Evolutionary conservation across 2,797 vertebrate genomes (phyloP).

Genomic region (Danio choprae): DNA sequence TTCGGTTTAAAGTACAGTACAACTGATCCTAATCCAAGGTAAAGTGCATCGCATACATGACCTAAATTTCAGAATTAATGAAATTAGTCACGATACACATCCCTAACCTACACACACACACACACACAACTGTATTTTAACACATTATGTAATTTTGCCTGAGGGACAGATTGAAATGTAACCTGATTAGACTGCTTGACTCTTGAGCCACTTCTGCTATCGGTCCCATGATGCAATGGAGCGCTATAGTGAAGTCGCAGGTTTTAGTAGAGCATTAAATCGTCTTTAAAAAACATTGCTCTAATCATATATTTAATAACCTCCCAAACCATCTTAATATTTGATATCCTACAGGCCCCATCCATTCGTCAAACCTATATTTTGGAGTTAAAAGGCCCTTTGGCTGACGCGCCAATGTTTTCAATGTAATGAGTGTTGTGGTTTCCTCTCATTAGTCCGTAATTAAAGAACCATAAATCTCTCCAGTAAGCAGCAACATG

Average conservation of each 20-base stretch:
- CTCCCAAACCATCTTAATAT: slow-evolving; percentile 42
- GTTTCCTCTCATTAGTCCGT: slow-evolving; percentile 42
- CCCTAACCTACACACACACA: not conserved
- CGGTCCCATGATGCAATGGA: not conserved
- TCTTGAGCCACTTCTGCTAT: not conserved
- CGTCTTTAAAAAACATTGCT: not conserved
- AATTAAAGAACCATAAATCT: slow-evolving; percentile 46
- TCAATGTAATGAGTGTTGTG: slow-evolving; percentile 41
- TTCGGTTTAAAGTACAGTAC: too few species aligned
- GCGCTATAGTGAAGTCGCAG: not conserved
- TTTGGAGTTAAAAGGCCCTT: slow-evolving; percentile 26
- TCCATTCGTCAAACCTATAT: slow-evolving; percentile 17
- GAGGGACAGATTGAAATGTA: not conserved
- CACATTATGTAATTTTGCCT: not conserved
- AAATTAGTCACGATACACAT: slow-evolving; percentile 5
- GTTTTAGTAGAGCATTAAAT: too few species aligned
- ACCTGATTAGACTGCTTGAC: slow-evolving; percentile 3
- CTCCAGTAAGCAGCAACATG: slow-evolving; percentile 32
- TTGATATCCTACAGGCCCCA: slow-evolving; percentile 29
- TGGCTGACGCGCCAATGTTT: slow-evolving; percentile 16
- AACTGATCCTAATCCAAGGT: too few species aligned
- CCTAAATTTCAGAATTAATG: too few species aligned
- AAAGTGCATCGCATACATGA: too few species aligned
- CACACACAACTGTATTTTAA: not conserved
- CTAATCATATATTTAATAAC: not conserved